These are phyloP conservation scores for Okamejei kenojei DNA, from an alignment of 2,797 vertebrate genomes.

Conservation along the genomic window DNA sequence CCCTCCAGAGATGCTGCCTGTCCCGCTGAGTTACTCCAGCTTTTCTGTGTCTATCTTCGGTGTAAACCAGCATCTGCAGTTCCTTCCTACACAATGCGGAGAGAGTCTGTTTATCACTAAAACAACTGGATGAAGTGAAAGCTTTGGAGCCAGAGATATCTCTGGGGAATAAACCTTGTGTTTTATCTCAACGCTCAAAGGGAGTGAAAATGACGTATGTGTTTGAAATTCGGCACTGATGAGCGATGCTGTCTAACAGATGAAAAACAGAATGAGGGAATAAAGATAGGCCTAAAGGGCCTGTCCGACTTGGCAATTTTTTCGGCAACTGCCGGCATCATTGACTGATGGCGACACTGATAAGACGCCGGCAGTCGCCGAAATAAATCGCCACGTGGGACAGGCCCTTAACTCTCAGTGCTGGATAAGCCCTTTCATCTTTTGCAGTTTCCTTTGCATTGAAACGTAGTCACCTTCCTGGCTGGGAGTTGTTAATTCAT, in stretches of 20 bases:
- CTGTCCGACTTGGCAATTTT: too few relatives aligned
- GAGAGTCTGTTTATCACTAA: background rate
- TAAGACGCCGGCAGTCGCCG: too few relatives aligned
- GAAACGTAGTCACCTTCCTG: background rate
- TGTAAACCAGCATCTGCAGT: too few relatives aligned
- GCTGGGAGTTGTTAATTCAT: constrained; percentile 4
- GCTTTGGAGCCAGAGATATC: background rate
- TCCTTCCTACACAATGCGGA: background rate
- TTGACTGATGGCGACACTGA: too few relatives aligned
- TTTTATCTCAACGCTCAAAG: background rate
- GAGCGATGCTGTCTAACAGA: background rate
- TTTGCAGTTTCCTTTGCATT: background rate
- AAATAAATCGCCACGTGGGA: too few relatives aligned
- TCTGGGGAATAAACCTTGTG: background rate
- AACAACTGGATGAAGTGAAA: background rate
- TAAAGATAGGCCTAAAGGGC: background rate
- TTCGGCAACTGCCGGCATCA: too few relatives aligned
- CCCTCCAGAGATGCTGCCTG: too few relatives aligned
- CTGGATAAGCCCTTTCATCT: background rate
- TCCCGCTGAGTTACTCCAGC: too few relatives aligned
- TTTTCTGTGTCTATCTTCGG: too few relatives aligned
- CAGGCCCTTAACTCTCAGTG: too few relatives aligned
- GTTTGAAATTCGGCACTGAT: background rate
- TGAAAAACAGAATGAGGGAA: background rate
- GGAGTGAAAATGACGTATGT: background rate